Base-by-base conservation (phyloP, 2,797 vertebrate genomes). In the Gastrophryne carolinensis region DNA sequence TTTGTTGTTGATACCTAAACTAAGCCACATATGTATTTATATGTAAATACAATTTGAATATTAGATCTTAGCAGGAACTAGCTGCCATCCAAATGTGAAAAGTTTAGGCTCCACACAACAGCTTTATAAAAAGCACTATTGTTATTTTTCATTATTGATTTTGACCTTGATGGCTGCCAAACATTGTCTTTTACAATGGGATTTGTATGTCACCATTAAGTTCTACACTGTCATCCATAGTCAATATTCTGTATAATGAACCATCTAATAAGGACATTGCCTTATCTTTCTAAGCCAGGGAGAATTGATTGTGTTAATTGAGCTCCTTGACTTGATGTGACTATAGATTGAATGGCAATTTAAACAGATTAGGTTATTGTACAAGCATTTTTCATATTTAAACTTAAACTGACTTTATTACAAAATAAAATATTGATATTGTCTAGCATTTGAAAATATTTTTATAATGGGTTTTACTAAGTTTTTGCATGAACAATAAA, bases 211-310 rank as follows among this genome's bases (percentile, higher is more conserved):
- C 58, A 52, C 52, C 62, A 57, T 75, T 68, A 39, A 68, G 50
- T 65, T 57, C 53, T 30, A 60, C 53, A 60, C 64, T 68, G 64
- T 61, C 44, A 75, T 75, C 65, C 56, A 67, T 60, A 65, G 63
- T 75, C 73, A 75, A 75, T 75, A 68, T 67, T 61, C 37, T 11
- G 54, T 75, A 75, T 75, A 75, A 67, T 75, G 73, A 68, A 67
- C 53, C 32, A n/a, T 27, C 73, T 75, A 75, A 75, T 75, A 75
- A 75, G 73, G 39, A 68, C 54, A 60, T 68, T 61, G 54, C 63
- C 54, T 67, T 75, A 75, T 75, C 73, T 68, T 63, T 75, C 54
- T 56, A 37, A 68, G 64, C 60, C 63, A 75, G 32, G 49, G 34
- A 23, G 34, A 60, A 75, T 75, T 68, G 64, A 75, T 65, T 67